These are phyloP conservation scores for Periophthalmus magnuspinnatus DNA, from an alignment of 2,797 vertebrate species.

Conservation along the genomic window DNA sequence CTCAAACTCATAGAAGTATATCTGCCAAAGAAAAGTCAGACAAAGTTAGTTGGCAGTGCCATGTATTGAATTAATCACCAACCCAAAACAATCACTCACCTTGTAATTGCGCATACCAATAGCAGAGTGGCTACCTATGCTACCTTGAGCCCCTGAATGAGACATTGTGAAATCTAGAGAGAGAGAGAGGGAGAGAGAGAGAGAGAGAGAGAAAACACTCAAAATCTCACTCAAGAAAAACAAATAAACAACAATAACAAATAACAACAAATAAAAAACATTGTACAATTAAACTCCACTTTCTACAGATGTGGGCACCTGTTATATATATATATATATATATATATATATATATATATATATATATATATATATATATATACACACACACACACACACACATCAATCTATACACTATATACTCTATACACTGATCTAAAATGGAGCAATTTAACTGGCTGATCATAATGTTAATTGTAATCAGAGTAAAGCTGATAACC, in stretches of 20 bases:
- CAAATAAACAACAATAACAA: too few relatives aligned
- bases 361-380: too few relatives aligned
- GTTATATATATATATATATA: too few relatives aligned
- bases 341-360: too few relatives aligned
- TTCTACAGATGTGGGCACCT: too few relatives aligned
- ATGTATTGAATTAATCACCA: background rate
- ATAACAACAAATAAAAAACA: background rate
- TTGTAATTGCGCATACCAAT: conserved; percentile 71
- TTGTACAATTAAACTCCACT: background rate
- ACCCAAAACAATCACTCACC: conserved; percentile 52
- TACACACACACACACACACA: too few relatives aligned
- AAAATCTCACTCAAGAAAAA: background rate
- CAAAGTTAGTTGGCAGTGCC: background rate
- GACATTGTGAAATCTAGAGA: conserved; percentile 76
- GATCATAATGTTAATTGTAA: background rate
- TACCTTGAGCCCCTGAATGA: conserved; percentile 83
- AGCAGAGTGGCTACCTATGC: conserved; percentile 80
- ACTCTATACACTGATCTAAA: background rate
- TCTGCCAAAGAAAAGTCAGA: conserved; percentile 55
- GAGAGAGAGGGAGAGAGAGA: too few relatives aligned
- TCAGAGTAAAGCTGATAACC: background rate
- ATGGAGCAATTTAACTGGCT: background rate
- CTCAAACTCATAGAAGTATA: conserved; percentile 82
- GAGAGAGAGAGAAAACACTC: conserved; percentile 9
- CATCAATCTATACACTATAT: too few relatives aligned